Conservation (phyloP, 2,888 invertebrate genomes). For the Drymonia ruficornis region DNA sequence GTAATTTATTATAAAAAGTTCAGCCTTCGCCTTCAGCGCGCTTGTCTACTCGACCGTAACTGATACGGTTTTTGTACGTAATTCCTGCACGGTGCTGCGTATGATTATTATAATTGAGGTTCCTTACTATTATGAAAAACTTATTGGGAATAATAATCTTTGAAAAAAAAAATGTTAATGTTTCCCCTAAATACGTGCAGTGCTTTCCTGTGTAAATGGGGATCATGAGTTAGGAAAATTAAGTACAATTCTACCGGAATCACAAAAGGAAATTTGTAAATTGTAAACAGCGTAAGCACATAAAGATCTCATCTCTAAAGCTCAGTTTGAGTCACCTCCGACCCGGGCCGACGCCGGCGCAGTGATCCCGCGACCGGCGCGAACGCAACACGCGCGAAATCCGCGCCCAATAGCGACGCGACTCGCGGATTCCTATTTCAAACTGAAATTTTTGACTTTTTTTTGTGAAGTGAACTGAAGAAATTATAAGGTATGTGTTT, state of each 20-base stretch:
- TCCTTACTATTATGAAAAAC: no score
- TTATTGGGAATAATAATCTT: no score
- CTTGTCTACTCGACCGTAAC: not conserved
- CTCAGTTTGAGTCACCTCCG: conserved; percentile 2
- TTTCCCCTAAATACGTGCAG: no score
- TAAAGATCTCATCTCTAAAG: conserved; percentile 2
- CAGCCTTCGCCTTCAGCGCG: no score
- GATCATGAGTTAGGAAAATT: no score
- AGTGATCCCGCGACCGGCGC: conserved; percentile 29
- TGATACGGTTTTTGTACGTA: not conserved
- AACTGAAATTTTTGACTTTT: conserved; percentile 8
- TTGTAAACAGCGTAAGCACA: conserved; percentile 1
- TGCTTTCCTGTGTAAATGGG: no score
- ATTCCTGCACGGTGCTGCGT: not conserved
- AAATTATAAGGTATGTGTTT: conserved; percentile 18
- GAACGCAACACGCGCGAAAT: conserved; percentile 26
- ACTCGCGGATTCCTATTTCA: conserved; percentile 11
- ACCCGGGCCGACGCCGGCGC: no score
- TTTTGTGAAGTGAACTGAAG: conserved; percentile 12
- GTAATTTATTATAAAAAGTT: no score
- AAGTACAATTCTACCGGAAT: no score
- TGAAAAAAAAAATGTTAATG: no score
- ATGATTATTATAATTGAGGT: not conserved
- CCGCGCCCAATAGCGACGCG: conserved; percentile 20
- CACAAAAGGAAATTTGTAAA: no score